phyloP scores from a whole-genome alignment of 2,888 invertebrate genomes.

The Anthrax anthrax region DNA sequence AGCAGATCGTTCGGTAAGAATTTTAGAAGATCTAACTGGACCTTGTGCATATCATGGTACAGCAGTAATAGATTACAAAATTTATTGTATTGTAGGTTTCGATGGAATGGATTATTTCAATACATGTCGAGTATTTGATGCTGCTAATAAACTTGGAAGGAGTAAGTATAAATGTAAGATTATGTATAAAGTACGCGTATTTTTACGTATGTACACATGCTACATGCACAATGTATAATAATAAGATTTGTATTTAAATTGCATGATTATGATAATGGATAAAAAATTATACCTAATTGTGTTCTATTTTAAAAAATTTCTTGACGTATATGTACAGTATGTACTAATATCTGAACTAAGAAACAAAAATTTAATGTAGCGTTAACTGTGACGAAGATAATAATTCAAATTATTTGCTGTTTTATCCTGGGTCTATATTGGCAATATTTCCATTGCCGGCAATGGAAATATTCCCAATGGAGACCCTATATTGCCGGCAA shows the following conservation, averaged over 20 bases:
- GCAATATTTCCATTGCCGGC: too few species aligned
- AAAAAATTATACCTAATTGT: not conserved
- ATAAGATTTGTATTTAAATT: too few species aligned
- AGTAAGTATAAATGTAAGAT: conserved; percentile 34
- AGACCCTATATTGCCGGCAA: too few species aligned
- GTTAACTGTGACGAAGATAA: too few species aligned
- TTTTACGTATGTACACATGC: too few species aligned
- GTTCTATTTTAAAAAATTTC: not conserved
- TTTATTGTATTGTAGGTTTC: conserved; percentile 85
- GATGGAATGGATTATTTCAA: conserved; percentile 72
- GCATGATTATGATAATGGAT: not conserved
- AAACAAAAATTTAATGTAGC: too few species aligned
- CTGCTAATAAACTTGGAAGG: conserved; percentile 74
- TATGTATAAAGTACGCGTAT: too few species aligned
- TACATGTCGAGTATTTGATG: conserved; percentile 76
- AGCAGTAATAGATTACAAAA: conserved; percentile 67
- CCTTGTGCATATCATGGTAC: conserved; percentile 90
- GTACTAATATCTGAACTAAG: too few species aligned
- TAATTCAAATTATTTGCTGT: too few species aligned
- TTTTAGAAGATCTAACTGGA: conserved; percentile 65
- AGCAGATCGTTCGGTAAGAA: conserved; percentile 71
- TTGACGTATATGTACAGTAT: not conserved
- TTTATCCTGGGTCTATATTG: too few species aligned
- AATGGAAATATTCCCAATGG: too few species aligned
- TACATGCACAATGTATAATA: too few species aligned